These are phyloP conservation scores for Cardinalis cardinalis DNA, from an alignment of 2,113 vertebrate genomes.

Conservation along the genomic window DNA sequence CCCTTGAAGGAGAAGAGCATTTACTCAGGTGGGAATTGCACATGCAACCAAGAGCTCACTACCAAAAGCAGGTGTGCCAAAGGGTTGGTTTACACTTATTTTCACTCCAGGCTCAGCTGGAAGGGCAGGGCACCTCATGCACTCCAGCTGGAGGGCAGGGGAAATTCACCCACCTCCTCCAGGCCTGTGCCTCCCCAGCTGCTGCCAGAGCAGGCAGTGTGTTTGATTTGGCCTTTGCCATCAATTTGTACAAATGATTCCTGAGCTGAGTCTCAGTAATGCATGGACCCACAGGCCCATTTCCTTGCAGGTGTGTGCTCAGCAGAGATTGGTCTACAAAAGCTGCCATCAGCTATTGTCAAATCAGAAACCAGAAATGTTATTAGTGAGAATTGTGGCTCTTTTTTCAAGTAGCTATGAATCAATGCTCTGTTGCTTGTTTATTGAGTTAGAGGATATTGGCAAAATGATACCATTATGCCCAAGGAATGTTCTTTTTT, in stretches of 20 bases:
- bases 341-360: constrained; percentile 16
- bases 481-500: neutral
- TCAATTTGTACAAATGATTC: neutral
- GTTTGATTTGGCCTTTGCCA: neutral
- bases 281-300: neutral
- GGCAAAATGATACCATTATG: neutral
- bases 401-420: neutral
- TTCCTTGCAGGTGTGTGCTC: constrained; percentile 18
- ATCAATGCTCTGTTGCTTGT: neutral
- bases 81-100: neutral
- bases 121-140: neutral
- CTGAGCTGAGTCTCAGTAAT: neutral
- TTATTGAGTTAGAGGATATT: constrained; percentile 29
- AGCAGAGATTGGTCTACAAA: neutral
- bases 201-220: neutral
- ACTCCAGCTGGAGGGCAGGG: neutral
- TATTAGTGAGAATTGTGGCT: neutral
- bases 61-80: neutral
- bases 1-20: neutral
- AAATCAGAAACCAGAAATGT: constrained; percentile 9
- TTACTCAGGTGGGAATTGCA: neutral
- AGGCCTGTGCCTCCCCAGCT: neutral
- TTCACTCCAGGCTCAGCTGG: neutral
- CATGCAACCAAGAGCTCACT: neutral
- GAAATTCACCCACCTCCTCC: neutral